Evolutionary conservation across 2,888 invertebrate genomes (phyloP), one percentile per base, ranked within the genome.

Genomic region (Electrophaes corylata): DNA sequence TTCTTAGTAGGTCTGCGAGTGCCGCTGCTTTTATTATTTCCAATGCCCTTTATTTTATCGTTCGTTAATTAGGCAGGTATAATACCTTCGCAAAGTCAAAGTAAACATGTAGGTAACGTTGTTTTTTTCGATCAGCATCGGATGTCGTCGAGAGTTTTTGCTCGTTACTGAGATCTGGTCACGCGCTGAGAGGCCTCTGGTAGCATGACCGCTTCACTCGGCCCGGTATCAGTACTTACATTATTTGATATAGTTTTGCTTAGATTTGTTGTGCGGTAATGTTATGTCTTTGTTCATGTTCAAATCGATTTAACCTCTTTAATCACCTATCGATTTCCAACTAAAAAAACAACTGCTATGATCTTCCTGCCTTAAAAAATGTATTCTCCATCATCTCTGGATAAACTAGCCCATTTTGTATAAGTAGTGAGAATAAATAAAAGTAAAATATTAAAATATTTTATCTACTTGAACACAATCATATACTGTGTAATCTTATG

Each of bases 81-180:
- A 39, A 18, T 48, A 46, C 49, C 53, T 59, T 59, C 45, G 44
- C 45, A 51, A 60, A 49, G 66, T 57, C 45, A 51, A 60, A 49
- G 66, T 57, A 58, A 64, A 63, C 62, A 55, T 40, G 54, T 64
- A 61, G 57, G 53, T 58, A 57, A 44, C 20, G 50, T 72, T 72
- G 74, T 79, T 79, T 84, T 79, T 82, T 81, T 79, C 68, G 65
- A 57, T 65, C 61, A 47, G 66, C 72, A 69, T 79, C 74, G 79
- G 78, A 80, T 84, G 84, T 83, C 81, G 82, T 78, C 78, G 76
- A 67, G 66, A 78, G 81, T 88, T 90, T 90, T 90, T 90, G 88
- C 88, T 89, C 85, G 87, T 88, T 88, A 87, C 81, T 57, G 69
- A 75, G 83, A 77, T 72, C 79, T 83, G 79, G 84, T 89, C 87